Base-by-base conservation (phyloP, 2,113 vertebrate genomes). In the Corydoras sp. region DNA sequence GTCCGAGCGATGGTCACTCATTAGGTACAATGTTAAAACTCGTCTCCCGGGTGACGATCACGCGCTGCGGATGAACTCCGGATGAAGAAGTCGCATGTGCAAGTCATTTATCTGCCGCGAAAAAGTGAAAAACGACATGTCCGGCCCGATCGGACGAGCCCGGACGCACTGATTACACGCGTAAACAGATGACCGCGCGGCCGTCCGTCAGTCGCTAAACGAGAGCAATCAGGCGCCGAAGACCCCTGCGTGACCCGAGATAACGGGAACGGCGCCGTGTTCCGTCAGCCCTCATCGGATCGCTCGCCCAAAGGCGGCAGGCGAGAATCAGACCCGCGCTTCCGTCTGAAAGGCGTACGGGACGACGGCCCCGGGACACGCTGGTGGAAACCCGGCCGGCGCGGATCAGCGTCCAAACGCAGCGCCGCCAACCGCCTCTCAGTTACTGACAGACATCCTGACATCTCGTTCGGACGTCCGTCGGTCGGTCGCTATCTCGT, bases 151-250 rank as follows among this genome's bases (percentile, higher is more conserved):
- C 4, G 65, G 58, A 67, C 24, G 71, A 73, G 31, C 63, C 62
- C 10, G 10, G n/a, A 55, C 43, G 11, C 50, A n/a, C 58, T 73
- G 72, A 73, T 72, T 72, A 35, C 62, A 24, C 54, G 29, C 58
- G 72, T 61, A 67, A 66, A 67, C 72, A 61, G 49, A 73, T 54
- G 15, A 73, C 72, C 53, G 63, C 31, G 49, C 10, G 29, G 54
- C 62, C 64, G 12, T 74, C 55, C 61, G 72, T 68, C 72, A 55
- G 72, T 29, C 65, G 12, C 64, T 14, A 67, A 67, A 54, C 72
- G 54, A 51, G 60, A 14, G 61, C 71, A 67, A 67, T 61, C 64
- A 67, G 62, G 72, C 61, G 2, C 43, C 62, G 2, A 68, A 68
- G 58, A 31, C 58, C 58, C 9, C 32, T 3, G 51, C 13, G 54